These are phyloP conservation scores for Platysteira castanea DNA, from an alignment of 2,113 vertebrate genomes.

Conservation along the genomic window DNA sequence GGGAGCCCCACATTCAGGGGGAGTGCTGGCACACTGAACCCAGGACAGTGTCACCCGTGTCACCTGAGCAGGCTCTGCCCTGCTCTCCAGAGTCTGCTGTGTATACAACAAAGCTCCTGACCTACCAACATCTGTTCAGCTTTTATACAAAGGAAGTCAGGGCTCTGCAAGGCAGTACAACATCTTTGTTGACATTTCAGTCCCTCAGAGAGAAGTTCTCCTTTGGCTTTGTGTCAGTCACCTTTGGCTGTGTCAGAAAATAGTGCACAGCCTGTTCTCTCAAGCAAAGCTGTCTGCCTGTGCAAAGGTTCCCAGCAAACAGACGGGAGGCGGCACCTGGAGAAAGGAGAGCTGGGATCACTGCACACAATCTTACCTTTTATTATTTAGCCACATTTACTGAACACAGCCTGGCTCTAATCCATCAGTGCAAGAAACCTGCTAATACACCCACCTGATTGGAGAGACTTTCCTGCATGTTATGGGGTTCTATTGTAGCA, in stretches of 20 bases:
- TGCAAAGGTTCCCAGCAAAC: not conserved
- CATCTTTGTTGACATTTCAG: conserved; percentile 45
- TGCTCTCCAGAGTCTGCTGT: not conserved
- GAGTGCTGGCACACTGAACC: not conserved
- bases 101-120: not conserved
- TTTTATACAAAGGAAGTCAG: conserved; percentile 29
- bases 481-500: not conserved
- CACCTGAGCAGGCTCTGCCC: not conserved
- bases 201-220: not conserved
- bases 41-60: not conserved
- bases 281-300: not conserved
- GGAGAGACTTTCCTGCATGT: not conserved
- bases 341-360: conserved; percentile 20
- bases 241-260: conserved; percentile 28
- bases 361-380: conserved; percentile 50
- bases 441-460: not conserved
- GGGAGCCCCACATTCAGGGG: not conserved
- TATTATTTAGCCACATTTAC: conserved; percentile 28
- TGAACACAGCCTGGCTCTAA: not conserved
- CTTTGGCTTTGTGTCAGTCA: conserved; percentile 30
- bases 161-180: not conserved
- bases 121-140: conserved; percentile 40
- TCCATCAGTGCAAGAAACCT: conserved; percentile 2
- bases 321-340: not conserved
- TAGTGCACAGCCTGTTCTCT: not conserved